Evolutionary conservation across 2,113 vertebrate species (phyloP).

Genomic region (Hemiscyllium ocellatum): DNA sequence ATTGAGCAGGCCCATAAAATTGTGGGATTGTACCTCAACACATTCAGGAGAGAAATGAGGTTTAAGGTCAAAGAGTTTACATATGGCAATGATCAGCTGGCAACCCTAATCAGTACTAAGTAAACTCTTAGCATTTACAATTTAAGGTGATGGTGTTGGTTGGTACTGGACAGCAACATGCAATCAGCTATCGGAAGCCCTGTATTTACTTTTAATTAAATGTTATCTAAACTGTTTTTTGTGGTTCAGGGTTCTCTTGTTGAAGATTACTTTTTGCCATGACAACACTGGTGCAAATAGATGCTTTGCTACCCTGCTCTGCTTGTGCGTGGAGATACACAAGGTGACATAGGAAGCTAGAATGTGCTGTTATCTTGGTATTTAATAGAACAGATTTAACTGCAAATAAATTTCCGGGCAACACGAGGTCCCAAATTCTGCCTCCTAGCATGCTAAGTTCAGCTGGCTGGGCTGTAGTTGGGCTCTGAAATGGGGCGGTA

Average conservation of each 20-base stretch:
- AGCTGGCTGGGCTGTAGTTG: background rate
- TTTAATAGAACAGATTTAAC: background rate
- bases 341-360: background rate
- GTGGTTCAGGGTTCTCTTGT: background rate
- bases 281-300: background rate
- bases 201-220: background rate
- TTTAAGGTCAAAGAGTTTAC: background rate
- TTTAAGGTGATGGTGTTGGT: too few relatives aligned
- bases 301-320: background rate
- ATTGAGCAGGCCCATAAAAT: background rate
- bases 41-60: background rate
- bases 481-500: background rate
- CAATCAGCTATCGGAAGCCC: background rate
- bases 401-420: background rate
- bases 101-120: background rate
- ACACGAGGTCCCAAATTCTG: background rate
- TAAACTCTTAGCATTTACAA: background rate
- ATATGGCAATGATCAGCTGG: background rate
- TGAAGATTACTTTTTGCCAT: background rate
- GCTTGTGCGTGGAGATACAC: background rate
- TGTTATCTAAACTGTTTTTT: background rate
- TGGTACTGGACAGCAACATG: background rate
- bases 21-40: background rate
- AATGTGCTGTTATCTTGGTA: background rate
- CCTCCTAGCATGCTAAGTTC: background rate